phyloP scores from a whole-genome alignment of 2,797 vertebrate species.

The Rhinatrema bivittatum region DNA sequence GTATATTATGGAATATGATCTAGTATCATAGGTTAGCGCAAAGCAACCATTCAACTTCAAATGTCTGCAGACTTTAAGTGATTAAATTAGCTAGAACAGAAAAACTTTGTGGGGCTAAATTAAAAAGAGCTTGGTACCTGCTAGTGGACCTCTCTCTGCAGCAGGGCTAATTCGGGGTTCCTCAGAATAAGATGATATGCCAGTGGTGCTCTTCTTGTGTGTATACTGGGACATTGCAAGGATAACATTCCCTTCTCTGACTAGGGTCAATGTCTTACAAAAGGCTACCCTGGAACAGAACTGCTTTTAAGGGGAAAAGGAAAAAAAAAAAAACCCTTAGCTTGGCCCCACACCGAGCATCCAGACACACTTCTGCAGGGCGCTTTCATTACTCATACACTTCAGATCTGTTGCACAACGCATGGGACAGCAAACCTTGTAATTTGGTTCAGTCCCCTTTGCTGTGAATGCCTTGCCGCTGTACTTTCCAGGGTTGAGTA shows the following conservation, averaged over 20 bases:
- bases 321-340: conserved; percentile 24
- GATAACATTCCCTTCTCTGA: conserved; percentile 29
- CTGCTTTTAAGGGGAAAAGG: too few relatives aligned
- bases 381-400: conserved; percentile 39
- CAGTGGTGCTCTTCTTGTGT: conserved; percentile 20
- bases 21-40: too few relatives aligned
- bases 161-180: conserved; percentile 34
- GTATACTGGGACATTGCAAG: conserved; percentile 38
- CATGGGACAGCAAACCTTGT: conserved; percentile 16
- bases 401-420: conserved; percentile 25
- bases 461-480: conserved; percentile 8
- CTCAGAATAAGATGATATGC: conserved; percentile 22
- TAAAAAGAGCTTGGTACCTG: conserved; percentile 50
- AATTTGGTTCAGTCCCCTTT: conserved; percentile 11
- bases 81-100: too few relatives aligned
- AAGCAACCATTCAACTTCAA: conserved; percentile 26
- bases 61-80: conserved; percentile 20
- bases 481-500: conserved; percentile 18
- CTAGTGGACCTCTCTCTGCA: conserved; percentile 45
- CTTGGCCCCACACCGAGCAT: conserved; percentile 27
- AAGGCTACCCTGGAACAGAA: conserved; percentile 29
- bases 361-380: conserved; percentile 25
- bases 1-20: too few relatives aligned
- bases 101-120: too few relatives aligned
- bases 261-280: conserved; percentile 30